Base-by-base conservation (phyloP, 1,140 invertebrate species). In the Nylanderia fulva region DNA sequence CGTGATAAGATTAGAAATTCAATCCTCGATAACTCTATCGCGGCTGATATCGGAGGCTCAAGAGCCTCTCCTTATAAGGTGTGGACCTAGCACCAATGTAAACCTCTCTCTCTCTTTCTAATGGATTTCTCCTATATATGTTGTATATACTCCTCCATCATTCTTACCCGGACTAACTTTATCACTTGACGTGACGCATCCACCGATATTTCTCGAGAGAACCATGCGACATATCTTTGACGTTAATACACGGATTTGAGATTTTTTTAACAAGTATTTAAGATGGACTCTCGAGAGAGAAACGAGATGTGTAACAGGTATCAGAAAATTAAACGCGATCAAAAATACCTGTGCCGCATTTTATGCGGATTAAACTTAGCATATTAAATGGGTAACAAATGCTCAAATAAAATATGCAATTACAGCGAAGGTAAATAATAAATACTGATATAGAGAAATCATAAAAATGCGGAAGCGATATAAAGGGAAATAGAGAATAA, bases 1-100 rank as follows among this genome's bases (percentile, higher is more conserved):
- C n/a, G 9, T n/a, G 88, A 90, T 89, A 90, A 90, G 88, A 90
- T 90, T 90, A 87, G 36, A 54, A 29, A 11, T 6, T 29, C 9
- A 27, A 11, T 1, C 13, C 18, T 5, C 24, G 88, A 90, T 88
- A 89, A 86, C 13, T 39, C 45, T 75, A 86, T 84, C 83, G 79
- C 85, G 15, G 15, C 13, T 7, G 7, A 80, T 54, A 39, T 68
- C 8, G 5, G 33, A 2, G 18, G 36, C 29, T 11, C 1, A 24
- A 52, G 21, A 77, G 45, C 15, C 48, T 24, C n/a, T 27, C 83
- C 86, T 85, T 88, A 76, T 72, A 88, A 54, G 75, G 63, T 29
- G 39, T 5, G 60, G 11, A 27, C 54, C 48, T 24, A 63, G 33
- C 1, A 1, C n/a, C 4, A 24, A 24, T 71, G 36, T 42, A n/a